Conservation (phyloP, 2,888 invertebrate genomes). For the Sacculina carcini region DNA sequence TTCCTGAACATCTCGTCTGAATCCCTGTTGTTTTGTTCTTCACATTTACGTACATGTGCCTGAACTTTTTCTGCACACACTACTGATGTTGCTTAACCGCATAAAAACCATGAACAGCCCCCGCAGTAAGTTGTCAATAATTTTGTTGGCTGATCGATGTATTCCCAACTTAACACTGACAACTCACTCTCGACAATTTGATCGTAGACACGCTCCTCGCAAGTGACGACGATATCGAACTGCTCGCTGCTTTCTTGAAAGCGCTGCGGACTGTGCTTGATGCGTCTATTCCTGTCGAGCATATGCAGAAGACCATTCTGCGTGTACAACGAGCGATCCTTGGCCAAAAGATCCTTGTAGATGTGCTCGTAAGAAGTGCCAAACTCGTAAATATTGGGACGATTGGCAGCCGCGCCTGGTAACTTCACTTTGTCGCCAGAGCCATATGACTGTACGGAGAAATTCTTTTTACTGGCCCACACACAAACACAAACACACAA, state of each 20-base stretch:
- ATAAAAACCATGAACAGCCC: neutral
- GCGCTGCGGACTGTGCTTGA: constrained; percentile 75
- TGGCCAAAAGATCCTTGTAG: constrained; percentile 61
- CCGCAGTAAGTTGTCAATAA: neutral
- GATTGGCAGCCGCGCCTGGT: constrained; percentile 71
- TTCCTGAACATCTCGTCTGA: too few relatives aligned
- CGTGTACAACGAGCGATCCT: constrained; percentile 85
- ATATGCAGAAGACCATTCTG: constrained; percentile 95
- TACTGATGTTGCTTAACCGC: too few relatives aligned
- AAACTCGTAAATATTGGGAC: constrained; percentile 90
- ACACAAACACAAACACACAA: too few relatives aligned
- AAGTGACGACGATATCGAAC: constrained; percentile 87
- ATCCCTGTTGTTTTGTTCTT: too few relatives aligned
- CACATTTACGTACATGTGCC: neutral
- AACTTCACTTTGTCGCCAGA: constrained; percentile 87
- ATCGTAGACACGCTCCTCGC: constrained; percentile 95
- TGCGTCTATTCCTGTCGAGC: constrained; percentile 84
- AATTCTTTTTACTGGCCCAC: constrained; percentile 86
- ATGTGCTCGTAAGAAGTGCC: constrained; percentile 84
- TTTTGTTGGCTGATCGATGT: too few relatives aligned
- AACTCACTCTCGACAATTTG: constrained; percentile 68
- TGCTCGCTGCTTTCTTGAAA: constrained; percentile 69
- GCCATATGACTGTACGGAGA: constrained; percentile 75
- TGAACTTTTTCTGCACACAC: too few relatives aligned
- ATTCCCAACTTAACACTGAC: neutral